A percentile compares a stretch with the other conserved stretches of the same genome.
Evolutionary conservation across 2,888 invertebrate genomes (phyloP).

Genomic region (Volucella inflata): DNA sequence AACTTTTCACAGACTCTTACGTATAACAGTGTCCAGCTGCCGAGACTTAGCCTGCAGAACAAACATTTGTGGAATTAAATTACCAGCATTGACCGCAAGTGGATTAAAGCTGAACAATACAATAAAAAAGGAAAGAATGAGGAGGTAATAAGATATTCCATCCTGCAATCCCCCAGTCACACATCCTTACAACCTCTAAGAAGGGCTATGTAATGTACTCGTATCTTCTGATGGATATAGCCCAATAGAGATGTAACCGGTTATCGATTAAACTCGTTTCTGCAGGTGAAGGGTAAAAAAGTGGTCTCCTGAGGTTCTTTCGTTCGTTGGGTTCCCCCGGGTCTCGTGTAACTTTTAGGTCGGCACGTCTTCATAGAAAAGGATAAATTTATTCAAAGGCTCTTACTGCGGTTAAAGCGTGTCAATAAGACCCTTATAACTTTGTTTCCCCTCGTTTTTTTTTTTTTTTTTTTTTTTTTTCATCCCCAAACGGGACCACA

Average conservation of each 20-base stretch:
- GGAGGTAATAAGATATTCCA: constrained; percentile 12
- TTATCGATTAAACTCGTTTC: neutral
- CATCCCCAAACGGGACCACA: neutral
- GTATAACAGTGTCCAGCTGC: neutral
- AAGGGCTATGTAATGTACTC: no score
- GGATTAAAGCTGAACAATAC: constrained; percentile 9
- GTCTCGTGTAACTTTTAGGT: neutral
- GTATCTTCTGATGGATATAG: no score
- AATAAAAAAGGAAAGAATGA: neutral
- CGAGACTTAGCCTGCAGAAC: neutral
- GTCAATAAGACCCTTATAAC: neutral
- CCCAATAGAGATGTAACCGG: no score
- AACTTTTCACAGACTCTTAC: no score
- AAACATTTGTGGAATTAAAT: constrained; percentile 46
- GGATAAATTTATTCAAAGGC: constrained; percentile 16
- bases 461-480: no score
- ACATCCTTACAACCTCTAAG: no score
- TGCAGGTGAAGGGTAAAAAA: neutral
- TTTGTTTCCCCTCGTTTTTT: no score
- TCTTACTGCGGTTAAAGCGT: neutral
- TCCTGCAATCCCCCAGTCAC: neutral
- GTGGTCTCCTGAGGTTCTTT: neutral
- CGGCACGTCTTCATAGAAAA: neutral
- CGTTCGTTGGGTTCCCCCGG: neutral
- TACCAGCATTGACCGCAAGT: constrained; percentile 33